A percentile compares a stretch with the other conserved stretches of the same genome.
phyloP scores from a whole-genome alignment of 2,888 invertebrate species.

The Frankliniella intonsa region DNA sequence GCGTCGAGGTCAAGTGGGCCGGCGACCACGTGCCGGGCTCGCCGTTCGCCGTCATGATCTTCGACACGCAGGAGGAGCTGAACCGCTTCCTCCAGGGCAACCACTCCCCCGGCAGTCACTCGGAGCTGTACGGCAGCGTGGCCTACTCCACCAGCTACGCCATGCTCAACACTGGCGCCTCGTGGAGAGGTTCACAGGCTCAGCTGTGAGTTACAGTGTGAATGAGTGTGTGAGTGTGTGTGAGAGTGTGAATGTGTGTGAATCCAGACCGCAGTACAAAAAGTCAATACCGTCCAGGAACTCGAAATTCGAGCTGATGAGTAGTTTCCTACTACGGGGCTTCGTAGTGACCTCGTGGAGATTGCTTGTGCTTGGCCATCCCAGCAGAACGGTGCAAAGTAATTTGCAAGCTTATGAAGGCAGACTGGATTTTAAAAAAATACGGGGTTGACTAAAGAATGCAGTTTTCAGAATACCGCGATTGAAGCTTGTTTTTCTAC shows the following conservation, averaged over 20 bases:
- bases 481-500: no score
- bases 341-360: no score
- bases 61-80: slow-evolving; percentile 96
- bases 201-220: background rate
- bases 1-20: slow-evolving; percentile 97
- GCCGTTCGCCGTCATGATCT: slow-evolving; percentile 98
- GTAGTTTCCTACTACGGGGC: no score
- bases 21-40: slow-evolving; percentile 96
- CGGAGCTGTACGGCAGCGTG: slow-evolving; percentile 47
- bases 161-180: slow-evolving; percentile 46
- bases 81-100: slow-evolving; percentile 51
- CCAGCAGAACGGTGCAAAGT: no score
- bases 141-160: slow-evolving; percentile 54
- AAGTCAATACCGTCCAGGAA: no score
- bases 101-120: slow-evolving; percentile 42
- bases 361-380: no score
- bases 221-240: background rate
- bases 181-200: slow-evolving; percentile 56
- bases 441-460: no score
- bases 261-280: background rate
- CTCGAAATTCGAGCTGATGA: no score
- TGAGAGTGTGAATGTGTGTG: background rate
- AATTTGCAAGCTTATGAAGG: no score
- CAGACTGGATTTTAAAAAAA: no score
- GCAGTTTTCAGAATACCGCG: no score